Evolutionary conservation across 2,113 vertebrate species (phyloP).

Genomic region (Festucalex cinctus): DNA sequence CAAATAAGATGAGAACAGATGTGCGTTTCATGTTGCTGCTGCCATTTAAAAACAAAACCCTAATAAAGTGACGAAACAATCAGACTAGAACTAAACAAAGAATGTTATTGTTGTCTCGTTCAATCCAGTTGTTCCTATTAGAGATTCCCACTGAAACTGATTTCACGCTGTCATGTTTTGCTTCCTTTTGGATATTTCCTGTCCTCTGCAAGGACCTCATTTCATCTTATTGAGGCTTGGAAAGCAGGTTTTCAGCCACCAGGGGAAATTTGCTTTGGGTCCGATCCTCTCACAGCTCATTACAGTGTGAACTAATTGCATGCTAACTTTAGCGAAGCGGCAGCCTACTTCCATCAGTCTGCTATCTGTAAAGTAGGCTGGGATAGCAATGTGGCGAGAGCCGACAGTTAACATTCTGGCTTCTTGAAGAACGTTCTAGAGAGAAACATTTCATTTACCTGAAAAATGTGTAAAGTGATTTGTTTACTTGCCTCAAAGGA

Average conservation of each 20-base stretch:
- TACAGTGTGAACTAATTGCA: slow-evolving; percentile 75
- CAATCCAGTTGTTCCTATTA: slow-evolving; percentile 4
- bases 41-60: neutral
- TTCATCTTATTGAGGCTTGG: slow-evolving; percentile 46
- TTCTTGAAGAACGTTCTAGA: slow-evolving; percentile 42
- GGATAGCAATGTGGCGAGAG: slow-evolving; percentile 20
- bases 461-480: too few species aligned
- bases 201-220: slow-evolving; percentile 49
- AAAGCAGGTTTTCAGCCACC: slow-evolving; percentile 48
- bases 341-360: slow-evolving; percentile 64
- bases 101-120: neutral
- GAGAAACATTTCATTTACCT: neutral
- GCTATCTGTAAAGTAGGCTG: slow-evolving; percentile 44
- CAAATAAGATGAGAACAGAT: neutral
- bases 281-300: slow-evolving; percentile 68
- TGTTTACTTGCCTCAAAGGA: too few species aligned
- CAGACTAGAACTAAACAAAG: neutral
- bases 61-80: neutral
- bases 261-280: slow-evolving; percentile 59
- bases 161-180: slow-evolving; percentile 22
- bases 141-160: neutral
- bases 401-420: slow-evolving; percentile 22
- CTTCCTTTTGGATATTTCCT: slow-evolving; percentile 28
- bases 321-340: slow-evolving; percentile 70
- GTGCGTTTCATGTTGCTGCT: neutral